A percentile compares a stretch with the other conserved stretches of the same genome.
These are phyloP conservation scores for Chiropotes sagulatus DNA, from an alignment of 2,797 vertebrate species.

Conservation along the genomic window DNA sequence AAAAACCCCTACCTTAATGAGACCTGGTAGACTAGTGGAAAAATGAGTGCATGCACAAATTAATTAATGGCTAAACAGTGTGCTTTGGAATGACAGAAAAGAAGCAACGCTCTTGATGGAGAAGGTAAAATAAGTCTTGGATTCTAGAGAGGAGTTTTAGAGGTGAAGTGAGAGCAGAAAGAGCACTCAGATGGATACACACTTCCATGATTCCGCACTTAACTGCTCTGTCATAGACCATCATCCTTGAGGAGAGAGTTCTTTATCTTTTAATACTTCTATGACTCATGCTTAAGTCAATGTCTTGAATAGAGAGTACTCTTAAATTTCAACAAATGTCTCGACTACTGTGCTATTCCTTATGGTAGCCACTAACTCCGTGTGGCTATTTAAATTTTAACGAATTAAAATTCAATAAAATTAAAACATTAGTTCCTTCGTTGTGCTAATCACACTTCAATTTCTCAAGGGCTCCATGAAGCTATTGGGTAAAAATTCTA, in stretches of 20 bases:
- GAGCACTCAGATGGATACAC: too few relatives aligned
- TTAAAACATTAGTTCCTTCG: neutral
- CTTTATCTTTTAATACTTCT: neutral
- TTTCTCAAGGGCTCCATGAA: neutral
- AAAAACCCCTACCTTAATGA: neutral
- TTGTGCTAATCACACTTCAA: neutral
- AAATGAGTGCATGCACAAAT: neutral
- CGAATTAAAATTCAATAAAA: neutral
- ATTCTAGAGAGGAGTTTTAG: neutral
- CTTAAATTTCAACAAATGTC: neutral
- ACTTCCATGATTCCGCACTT: neutral
- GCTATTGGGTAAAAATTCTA: neutral
- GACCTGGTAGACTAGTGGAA: neutral
- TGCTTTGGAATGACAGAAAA: neutral
- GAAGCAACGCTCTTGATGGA: neutral
- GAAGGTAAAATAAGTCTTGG: neutral
- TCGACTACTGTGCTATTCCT: neutral
- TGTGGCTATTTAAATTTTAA: neutral
- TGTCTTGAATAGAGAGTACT: neutral
- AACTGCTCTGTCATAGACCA: neutral
- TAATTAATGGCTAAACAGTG: neutral
- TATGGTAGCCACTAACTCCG: neutral
- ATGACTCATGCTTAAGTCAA: neutral
- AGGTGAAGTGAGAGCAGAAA: neutral
- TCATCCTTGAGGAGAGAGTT: neutral